Evolutionary conservation across 1,140 invertebrate genomes (phyloP).

Genomic region (Coptotermes formosanus): DNA sequence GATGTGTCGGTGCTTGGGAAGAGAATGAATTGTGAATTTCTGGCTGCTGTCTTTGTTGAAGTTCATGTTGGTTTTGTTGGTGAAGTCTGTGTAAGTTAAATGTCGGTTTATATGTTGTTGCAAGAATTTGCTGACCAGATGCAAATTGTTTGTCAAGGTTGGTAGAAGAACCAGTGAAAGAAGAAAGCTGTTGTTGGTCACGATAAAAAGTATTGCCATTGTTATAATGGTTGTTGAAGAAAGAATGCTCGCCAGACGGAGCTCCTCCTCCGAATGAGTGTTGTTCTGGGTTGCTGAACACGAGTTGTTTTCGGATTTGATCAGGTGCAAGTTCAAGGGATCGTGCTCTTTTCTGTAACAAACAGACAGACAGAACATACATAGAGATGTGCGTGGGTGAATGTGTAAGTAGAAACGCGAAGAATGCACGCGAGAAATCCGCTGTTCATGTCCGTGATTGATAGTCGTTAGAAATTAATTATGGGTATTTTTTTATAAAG

Average conservation of each 20-base stretch:
- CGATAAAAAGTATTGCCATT: constrained; percentile 7
- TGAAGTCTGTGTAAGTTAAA: constrained; percentile 34
- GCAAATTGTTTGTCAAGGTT: neutral
- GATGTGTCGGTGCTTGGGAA: neutral
- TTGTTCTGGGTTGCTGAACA: neutral
- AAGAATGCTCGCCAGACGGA: neutral
- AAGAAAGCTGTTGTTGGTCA: neutral
- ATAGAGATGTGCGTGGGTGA: neutral
- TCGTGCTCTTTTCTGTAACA: constrained; percentile 41
- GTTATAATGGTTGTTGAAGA: constrained; percentile 11
- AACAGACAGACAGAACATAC: constrained; percentile 37
- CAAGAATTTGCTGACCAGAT: constrained; percentile 31
- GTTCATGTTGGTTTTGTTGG: constrained; percentile 33
- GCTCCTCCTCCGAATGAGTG: neutral
- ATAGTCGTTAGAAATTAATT: no score
- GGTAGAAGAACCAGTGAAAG: neutral
- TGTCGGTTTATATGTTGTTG: constrained; percentile 35
- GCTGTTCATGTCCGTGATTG: neutral
- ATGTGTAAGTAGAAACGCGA: neutral
- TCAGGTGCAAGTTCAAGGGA: constrained; percentile 36
- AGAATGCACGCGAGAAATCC: neutral
- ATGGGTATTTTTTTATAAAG: no score
- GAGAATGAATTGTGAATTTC: neutral
- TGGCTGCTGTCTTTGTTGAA: constrained; percentile 34
- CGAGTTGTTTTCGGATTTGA: constrained; percentile 20